Evolutionary conservation across 2,888 invertebrate genomes (phyloP).

Genomic region (Bombylius major): DNA sequence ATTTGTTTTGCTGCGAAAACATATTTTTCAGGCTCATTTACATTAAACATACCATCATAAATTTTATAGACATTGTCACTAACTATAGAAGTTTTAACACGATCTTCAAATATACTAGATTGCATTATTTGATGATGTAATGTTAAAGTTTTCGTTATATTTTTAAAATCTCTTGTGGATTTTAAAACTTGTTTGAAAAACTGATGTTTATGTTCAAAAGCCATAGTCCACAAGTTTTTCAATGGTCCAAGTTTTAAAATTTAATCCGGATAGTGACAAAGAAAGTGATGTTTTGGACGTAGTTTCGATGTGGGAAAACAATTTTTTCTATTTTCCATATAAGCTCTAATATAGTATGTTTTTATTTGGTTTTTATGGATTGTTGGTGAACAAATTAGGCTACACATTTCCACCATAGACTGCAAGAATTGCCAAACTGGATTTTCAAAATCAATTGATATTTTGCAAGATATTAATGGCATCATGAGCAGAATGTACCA

Average conservation of each 20-base stretch:
- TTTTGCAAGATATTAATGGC: neutral
- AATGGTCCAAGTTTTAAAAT: conserved; percentile 10
- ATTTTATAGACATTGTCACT: neutral
- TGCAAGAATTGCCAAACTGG: neutral
- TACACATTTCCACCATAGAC: conserved; percentile 1
- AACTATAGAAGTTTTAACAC: neutral
- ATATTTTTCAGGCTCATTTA: neutral
- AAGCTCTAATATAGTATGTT: neutral
- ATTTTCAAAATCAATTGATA: neutral
- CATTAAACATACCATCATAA: neutral
- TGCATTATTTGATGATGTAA: conserved; percentile 1
- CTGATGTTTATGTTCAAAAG: conserved; percentile 21
- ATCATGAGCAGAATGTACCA: neutral
- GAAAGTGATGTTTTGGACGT: conserved; percentile 14
- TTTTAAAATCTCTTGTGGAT: conserved; percentile 17
- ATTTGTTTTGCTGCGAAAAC: neutral
- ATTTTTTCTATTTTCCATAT: conserved; percentile 2
- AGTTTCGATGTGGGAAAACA: conserved; percentile 8
- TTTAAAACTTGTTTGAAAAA: conserved; percentile 16
- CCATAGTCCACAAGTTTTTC: conserved; percentile 12
- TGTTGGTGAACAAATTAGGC: neutral
- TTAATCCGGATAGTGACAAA: conserved; percentile 12
- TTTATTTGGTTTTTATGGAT: neutral
- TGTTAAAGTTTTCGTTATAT: conserved; percentile 1
- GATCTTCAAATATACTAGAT: neutral